Evolutionary conservation across 2,113 vertebrate genomes (phyloP).

Genomic region (Megaleporinus macrocephalus): DNA sequence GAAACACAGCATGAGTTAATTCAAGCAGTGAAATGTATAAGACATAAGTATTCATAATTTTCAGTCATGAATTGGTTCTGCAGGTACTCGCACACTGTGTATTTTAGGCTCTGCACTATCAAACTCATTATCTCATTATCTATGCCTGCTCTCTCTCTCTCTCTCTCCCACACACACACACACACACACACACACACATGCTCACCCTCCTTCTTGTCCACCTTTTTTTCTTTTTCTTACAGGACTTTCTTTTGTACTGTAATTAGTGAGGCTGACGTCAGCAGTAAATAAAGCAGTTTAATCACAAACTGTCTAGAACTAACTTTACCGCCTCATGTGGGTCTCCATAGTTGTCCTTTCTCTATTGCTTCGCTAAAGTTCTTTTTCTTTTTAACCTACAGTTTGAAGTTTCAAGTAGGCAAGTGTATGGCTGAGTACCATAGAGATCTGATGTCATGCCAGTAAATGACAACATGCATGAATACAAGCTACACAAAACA

Average conservation of each 20-base stretch:
- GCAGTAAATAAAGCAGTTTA: slow-evolving; percentile 31
- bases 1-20: background rate
- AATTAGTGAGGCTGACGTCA: slow-evolving; percentile 53
- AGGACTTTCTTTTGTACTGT: slow-evolving; percentile 43
- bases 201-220: background rate
- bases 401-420: background rate
- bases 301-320: slow-evolving; percentile 23
- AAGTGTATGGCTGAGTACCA: background rate
- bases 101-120: background rate
- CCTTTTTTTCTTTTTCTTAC: slow-evolving; percentile 1
- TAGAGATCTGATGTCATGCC: background rate
- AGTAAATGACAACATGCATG: background rate
- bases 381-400: background rate
- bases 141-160: no score
- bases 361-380: background rate
- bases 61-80: background rate
- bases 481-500: background rate
- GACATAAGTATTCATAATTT: background rate
- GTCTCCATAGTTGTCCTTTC: background rate
- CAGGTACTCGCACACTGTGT: slow-evolving; percentile 7
- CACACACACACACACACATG: background rate
- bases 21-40: background rate
- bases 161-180: no score
- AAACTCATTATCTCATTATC: background rate
- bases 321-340: background rate